Conservation (phyloP, 2,797 vertebrate genomes). For the Pseudochirops corinnae region DNA sequence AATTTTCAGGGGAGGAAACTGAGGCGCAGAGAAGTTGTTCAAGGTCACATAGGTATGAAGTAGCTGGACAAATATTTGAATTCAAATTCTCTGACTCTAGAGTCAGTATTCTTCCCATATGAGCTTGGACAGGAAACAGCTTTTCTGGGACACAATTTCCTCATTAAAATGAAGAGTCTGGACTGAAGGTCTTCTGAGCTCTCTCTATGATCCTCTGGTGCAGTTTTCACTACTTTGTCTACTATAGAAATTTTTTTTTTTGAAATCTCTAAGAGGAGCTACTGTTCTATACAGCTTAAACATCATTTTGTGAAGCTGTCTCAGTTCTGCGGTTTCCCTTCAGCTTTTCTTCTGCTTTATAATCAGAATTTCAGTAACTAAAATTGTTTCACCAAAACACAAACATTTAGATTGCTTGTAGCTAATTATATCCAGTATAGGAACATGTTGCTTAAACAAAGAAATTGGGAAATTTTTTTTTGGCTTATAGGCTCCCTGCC, state of each 20-base stretch:
- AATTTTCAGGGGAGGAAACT: not conserved
- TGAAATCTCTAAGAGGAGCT: not conserved
- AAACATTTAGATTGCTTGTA: slow-evolving; percentile 14
- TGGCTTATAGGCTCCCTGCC: not conserved
- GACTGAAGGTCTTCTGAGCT: not conserved
- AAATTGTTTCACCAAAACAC: slow-evolving; percentile 43
- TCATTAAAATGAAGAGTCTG: not conserved
- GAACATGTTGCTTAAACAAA: not conserved
- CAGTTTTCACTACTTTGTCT: not conserved
- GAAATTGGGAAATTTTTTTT: not conserved
- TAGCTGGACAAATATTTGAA: not conserved
- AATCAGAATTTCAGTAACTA: not conserved
- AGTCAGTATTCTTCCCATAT: not conserved
- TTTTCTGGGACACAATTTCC: not conserved
- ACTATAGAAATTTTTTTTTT: not conserved
- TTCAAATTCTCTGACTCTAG: not conserved
- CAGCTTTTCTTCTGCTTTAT: slow-evolving; percentile 14
- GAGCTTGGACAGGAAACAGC: not conserved
- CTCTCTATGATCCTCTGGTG: not conserved
- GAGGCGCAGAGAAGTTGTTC: not conserved
- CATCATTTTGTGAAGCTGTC: not conserved
- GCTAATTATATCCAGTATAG: slow-evolving; percentile 25
- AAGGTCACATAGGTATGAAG: not conserved
- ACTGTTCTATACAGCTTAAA: not conserved
- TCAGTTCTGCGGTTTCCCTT: not conserved